Evolutionary conservation across 2,888 invertebrate species (phyloP).

Genomic region (Caenorhabditis becei): DNA sequence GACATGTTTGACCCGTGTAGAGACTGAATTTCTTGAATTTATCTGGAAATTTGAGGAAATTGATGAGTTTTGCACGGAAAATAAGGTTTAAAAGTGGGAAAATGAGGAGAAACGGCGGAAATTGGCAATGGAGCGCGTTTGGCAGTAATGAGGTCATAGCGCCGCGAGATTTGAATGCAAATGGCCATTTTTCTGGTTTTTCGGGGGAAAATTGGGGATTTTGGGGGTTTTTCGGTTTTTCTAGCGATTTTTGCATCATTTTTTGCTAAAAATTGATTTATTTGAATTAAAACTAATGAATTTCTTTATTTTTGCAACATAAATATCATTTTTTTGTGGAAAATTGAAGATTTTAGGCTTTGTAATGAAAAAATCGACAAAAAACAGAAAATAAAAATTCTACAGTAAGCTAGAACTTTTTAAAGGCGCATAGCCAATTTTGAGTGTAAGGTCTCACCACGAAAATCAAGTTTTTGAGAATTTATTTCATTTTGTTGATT

Average conservation of each 20-base stretch:
- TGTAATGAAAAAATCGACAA: no score
- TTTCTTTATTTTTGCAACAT: not conserved
- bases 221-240: not conserved
- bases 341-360: no score
- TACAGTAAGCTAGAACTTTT: no score
- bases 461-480: no score
- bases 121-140: constrained; percentile 46
- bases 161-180: constrained; percentile 43
- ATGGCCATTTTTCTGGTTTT: no score
- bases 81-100: constrained; percentile 1
- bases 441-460: no score
- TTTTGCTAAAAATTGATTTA: constrained; percentile 4
- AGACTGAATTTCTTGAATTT: not conserved
- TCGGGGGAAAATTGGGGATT: no score
- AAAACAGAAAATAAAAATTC: no score
- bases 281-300: not conserved
- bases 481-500: no score
- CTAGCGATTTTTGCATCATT: constrained; percentile 10
- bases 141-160: not conserved
- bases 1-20: constrained; percentile 58
- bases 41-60: constrained; percentile 5
- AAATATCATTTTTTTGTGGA: no score
- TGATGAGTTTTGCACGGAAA: no score
- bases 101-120: constrained; percentile 9
- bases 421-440: no score